phyloP scores from a whole-genome alignment of 2,797 vertebrate species.

The Luscinia luscinia region DNA sequence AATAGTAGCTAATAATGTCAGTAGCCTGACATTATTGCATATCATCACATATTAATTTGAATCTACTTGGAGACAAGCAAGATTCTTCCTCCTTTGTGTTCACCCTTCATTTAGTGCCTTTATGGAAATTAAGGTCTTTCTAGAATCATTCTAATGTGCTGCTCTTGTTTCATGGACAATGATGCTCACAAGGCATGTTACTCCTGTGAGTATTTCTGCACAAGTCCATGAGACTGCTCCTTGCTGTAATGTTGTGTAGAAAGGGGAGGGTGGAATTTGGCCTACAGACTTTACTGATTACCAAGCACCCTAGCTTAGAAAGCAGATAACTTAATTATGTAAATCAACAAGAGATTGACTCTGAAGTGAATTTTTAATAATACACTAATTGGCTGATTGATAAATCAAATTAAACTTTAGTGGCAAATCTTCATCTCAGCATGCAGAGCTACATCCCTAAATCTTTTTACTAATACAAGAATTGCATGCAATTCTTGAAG shows the following conservation, averaged over 20 bases:
- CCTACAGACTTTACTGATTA: neutral
- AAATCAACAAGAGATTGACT: conserved; percentile 68
- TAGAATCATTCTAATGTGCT: neutral
- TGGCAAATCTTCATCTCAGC: conserved; percentile 56
- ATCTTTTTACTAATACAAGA: conserved; percentile 19
- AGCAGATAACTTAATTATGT: conserved; percentile 66
- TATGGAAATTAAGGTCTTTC: neutral
- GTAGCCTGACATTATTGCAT: neutral
- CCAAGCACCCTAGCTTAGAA: conserved; percentile 10
- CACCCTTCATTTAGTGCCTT: neutral
- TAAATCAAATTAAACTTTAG: conserved; percentile 70
- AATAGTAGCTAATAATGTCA: neutral
- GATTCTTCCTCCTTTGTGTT: neutral
- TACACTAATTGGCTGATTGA: conserved; percentile 70
- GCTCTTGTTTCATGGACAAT: neutral
- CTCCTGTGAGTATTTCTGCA: neutral
- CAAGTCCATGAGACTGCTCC: neutral
- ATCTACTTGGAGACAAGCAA: neutral
- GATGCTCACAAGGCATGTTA: neutral
- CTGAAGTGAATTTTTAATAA: conserved; percentile 71
- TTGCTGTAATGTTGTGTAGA: neutral
- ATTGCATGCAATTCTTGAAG: neutral
- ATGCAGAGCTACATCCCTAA: conserved; percentile 45
- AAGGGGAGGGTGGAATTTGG: neutral
- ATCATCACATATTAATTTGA: neutral